A percentile compares a stretch with the other conserved stretches of the same genome.
phyloP scores from a whole-genome alignment of 2,113 vertebrate genomes.

The Gymnocephalus cernua region DNA sequence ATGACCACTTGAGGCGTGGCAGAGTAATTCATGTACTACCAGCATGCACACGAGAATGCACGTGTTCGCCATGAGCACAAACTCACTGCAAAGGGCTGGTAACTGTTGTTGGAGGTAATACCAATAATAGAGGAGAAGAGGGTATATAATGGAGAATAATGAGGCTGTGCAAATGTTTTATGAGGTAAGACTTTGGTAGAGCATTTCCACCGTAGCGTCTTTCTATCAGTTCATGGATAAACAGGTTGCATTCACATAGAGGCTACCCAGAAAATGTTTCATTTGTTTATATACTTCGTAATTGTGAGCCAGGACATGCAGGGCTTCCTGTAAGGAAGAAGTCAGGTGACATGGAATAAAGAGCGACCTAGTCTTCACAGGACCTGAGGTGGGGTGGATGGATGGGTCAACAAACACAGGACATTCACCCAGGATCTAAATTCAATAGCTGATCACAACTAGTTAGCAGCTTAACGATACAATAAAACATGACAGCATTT shows the following conservation, averaged over 20 bases:
- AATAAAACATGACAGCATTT: neutral
- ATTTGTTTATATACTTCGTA: too few relatives aligned
- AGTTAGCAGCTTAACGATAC: neutral
- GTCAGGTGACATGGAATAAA: too few relatives aligned
- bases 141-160: too few relatives aligned
- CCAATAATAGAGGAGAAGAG: neutral
- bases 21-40: slow-evolving; percentile 8
- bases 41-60: slow-evolving; percentile 4
- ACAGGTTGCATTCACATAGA: neutral
- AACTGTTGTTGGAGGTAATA: neutral
- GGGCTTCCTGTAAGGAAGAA: too few relatives aligned
- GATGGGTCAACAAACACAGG: too few relatives aligned
- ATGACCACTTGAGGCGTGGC: neutral
- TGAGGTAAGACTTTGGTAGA: neutral
- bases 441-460: neutral
- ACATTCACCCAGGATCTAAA: too few relatives aligned
- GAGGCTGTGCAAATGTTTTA: too few relatives aligned
- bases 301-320: too few relatives aligned
- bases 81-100: neutral
- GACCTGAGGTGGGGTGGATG: too few relatives aligned
- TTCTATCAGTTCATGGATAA: neutral
- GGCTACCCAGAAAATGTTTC: too few relatives aligned
- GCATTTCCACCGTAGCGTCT: neutral
- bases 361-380: too few relatives aligned
- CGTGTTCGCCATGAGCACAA: neutral